These are phyloP conservation scores for Alcedo atthis DNA, from an alignment of 2,797 vertebrate genomes.

Conservation along the genomic window DNA sequence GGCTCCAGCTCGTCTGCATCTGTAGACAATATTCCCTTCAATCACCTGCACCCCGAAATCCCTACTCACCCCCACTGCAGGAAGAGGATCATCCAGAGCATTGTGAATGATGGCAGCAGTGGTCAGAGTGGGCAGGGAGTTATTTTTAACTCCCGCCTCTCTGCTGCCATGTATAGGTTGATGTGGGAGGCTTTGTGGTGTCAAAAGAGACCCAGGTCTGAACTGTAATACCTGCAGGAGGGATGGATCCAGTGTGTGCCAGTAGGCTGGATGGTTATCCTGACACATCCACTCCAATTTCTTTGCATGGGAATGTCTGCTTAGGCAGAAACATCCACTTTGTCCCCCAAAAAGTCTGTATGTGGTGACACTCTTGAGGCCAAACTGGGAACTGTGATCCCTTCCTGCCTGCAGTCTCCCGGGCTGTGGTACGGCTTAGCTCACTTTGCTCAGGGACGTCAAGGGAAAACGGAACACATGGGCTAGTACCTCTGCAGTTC, in stretches of 20 bases:
- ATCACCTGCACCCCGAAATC: not conserved
- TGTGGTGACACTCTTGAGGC: constrained; percentile 63
- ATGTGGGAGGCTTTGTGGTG: not conserved
- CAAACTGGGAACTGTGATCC: constrained; percentile 60
- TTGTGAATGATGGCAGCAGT: not conserved
- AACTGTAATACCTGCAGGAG: not conserved
- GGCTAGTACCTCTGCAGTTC: constrained; percentile 49
- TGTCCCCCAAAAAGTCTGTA: not conserved
- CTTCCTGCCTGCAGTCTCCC: not conserved
- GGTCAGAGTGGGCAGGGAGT: not conserved
- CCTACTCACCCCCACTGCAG: not conserved
- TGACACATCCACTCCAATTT: not conserved
- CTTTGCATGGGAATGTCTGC: not conserved
- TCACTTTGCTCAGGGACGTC: not conserved
- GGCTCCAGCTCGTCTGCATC: not conserved
- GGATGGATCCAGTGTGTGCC: not conserved
- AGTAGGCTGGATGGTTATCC: not conserved
- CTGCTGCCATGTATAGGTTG: not conserved
- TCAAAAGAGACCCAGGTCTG: not conserved
- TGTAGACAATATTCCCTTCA: not conserved
- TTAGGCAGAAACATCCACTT: not conserved
- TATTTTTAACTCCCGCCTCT: not conserved
- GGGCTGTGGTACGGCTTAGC: not conserved
- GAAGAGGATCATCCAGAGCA: not conserved
- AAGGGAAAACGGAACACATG: not conserved